These are phyloP conservation scores for Odontamblyopus lacepedii DNA, from an alignment of 2,797 vertebrate species.

Conservation along the genomic window DNA sequence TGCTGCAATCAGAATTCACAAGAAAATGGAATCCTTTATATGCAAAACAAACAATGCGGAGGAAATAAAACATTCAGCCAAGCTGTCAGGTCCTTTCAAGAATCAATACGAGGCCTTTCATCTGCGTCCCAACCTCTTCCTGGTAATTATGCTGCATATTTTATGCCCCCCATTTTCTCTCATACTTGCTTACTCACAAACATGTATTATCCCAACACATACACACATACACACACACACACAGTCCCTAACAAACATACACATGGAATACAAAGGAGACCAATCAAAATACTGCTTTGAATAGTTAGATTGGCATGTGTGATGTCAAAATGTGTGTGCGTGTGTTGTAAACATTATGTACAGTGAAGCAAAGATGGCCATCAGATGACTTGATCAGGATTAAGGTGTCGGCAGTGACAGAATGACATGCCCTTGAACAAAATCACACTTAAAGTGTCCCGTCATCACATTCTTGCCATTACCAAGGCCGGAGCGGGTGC, in stretches of 20 bases:
- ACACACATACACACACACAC: not conserved
- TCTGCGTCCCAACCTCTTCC: conserved; percentile 79
- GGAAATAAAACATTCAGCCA: conserved; percentile 79
- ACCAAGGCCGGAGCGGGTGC: conserved; percentile 41
- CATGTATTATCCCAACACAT: conserved; percentile 41
- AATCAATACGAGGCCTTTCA: conserved; percentile 81
- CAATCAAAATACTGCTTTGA: conserved; percentile 25
- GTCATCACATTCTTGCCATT: conserved; percentile 78
- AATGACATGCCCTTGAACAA: conserved; percentile 75
- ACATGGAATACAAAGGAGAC: conserved; percentile 4
- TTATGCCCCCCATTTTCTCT: conserved; percentile 61
- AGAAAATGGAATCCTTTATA: conserved; percentile 82
- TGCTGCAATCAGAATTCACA: conserved; percentile 76
- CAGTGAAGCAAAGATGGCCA: conserved; percentile 12
- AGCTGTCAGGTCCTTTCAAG: conserved; percentile 83
- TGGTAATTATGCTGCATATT: conserved; percentile 84
- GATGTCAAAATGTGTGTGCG: conserved; percentile 9
- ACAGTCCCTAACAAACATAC: conserved; percentile 14
- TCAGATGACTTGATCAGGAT: conserved; percentile 72
- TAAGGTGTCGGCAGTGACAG: conserved; percentile 75
- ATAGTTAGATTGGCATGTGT: conserved; percentile 11
- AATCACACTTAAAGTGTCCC: conserved; percentile 74
- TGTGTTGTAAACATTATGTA: conserved; percentile 18
- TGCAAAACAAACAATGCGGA: conserved; percentile 81
- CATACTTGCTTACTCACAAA: conserved; percentile 67